Evolutionary conservation across 1,140 invertebrate species (phyloP).

Genomic region (Micrasema minimum): DNA sequence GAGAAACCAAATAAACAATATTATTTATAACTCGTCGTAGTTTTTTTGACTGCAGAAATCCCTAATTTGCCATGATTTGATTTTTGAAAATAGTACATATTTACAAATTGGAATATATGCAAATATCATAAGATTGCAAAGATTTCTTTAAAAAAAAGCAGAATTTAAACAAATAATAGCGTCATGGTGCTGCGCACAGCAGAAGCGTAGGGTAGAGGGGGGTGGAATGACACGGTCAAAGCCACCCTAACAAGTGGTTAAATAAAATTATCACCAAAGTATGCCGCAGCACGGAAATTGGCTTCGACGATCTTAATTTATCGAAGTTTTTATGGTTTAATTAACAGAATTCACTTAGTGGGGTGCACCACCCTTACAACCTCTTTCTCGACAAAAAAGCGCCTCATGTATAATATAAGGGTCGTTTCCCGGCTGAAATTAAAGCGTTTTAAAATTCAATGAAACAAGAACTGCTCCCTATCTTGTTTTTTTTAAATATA

Average conservation of each 20-base stretch:
- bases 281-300: constrained; percentile 60
- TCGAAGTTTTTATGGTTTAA: constrained; percentile 71
- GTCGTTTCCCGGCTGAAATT: constrained; percentile 36
- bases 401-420: not conserved
- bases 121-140: no score
- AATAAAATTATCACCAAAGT: constrained; percentile 52
- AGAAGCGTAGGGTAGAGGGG: not conserved
- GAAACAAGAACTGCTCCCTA: not conserved
- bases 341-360: constrained; percentile 69
- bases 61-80: no score
- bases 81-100: no score
- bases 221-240: not conserved
- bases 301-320: constrained; percentile 68
- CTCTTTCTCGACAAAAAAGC: constrained; percentile 40
- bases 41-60: no score
- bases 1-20: no score
- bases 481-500: constrained; percentile 4
- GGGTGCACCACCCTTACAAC: constrained; percentile 47
- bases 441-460: constrained; percentile 25
- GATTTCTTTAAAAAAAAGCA: no score
- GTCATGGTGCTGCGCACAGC: no score
- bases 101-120: no score
- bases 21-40: no score
- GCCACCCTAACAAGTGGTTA: constrained; percentile 43
- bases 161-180: no score